Base-by-base conservation (phyloP, 2,888 invertebrate species). In the Tetanocera ferruginea region DNA sequence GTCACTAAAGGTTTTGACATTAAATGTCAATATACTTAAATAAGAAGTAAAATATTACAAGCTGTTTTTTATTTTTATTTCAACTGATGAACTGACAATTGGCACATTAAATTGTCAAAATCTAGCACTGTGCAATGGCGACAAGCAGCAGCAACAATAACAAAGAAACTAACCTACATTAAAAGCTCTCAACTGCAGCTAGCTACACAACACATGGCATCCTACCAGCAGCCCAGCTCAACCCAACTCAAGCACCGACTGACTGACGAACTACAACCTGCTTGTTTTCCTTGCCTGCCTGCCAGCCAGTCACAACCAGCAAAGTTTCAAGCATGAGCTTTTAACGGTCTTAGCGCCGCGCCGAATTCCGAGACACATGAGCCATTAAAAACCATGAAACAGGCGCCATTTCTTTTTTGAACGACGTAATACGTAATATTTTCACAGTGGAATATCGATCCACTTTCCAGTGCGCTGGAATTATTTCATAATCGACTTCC, bases 91-190 rank as follows among this genome's bases (percentile, higher is more conserved):
- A 43, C 11, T 43, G 11, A n/a, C n/a, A n/a, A n/a, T 11, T 14
- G 43, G 1, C 14, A 11, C 11, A 6, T 14, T 6, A 43, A 1
- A 43, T 43, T 11, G 14, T 1, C 43, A 43, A 43, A 43, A 43
- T 43, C 11, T 11, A 43, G 2, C 43, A 43, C 43, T 43, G 43
- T 43, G n/a, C 28, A 64, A 34, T 14, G 31, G 11, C 19, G 23
- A 23, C 37, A 72, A 57, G n/a, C 25, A 31, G n/a, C 25, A 31
- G 25, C 9, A 25, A 43, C 5, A 62, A 19, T n/a, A 19, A 37
- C 19, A 57, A 31, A 71, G 62, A 66, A 74, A 31, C 66, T 75
- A 75, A 75, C 75, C 75, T 75, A 75, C 66, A 74, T 74, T 55
- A 55, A 75, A 67, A 75, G 55, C 75, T 55, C 55, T 9, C 6